A percentile compares a stretch with the other conserved stretches of the same genome.
phyloP scores from a whole-genome alignment of 2,113 vertebrate genomes.

The Epinephelus cyanopodus region DNA sequence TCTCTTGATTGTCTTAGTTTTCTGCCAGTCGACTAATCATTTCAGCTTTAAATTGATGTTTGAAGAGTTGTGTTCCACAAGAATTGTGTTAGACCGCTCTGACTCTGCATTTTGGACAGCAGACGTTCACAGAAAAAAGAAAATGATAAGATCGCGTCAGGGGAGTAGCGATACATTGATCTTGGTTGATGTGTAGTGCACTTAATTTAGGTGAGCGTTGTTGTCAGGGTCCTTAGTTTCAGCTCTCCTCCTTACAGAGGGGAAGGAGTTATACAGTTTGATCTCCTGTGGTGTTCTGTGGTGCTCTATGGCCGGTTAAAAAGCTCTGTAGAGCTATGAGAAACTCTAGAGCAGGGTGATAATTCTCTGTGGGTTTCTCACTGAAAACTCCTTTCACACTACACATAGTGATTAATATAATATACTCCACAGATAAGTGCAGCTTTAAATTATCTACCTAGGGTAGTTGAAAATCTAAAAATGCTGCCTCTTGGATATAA shows the following conservation, averaged over 20 bases:
- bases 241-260: too few species aligned
- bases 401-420: not conserved
- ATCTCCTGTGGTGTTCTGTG: too few species aligned
- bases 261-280: too few species aligned
- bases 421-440: not conserved
- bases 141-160: not conserved
- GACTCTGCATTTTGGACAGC: not conserved
- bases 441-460: not conserved
- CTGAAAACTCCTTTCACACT: not conserved
- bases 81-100: not conserved
- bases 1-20: too few species aligned
- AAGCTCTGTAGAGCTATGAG: not conserved
- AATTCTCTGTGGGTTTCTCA: not conserved
- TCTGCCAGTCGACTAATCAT: too few species aligned
- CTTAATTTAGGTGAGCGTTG: too few species aligned
- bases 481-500: not conserved
- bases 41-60: not conserved
- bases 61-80: not conserved
- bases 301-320: not conserved
- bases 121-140: not conserved
- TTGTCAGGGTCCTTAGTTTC: too few species aligned
- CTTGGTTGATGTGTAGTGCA: too few species aligned
- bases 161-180: too few species aligned
- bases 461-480: not conserved
- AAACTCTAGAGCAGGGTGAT: not conserved